Percentiles rank a stretch among this genome's conserved stretches.
Evolutionary conservation across 2,797 vertebrate genomes (phyloP).

Genomic region (Oreochromis mossambicus): DNA sequence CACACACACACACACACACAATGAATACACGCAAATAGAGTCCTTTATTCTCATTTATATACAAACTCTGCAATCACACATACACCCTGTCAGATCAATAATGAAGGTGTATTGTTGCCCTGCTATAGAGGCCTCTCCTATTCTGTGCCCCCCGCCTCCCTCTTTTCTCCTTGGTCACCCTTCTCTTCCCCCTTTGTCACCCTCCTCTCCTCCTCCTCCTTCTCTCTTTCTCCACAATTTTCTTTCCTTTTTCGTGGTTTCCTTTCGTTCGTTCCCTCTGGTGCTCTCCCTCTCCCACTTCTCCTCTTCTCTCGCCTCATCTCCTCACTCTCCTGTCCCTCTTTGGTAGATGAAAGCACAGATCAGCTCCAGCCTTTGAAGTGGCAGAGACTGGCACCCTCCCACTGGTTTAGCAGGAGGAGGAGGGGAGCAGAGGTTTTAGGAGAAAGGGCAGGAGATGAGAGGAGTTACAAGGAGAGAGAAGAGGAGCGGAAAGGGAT

Average conservation of each 20-base stretch:
- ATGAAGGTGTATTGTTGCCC: constrained; percentile 67
- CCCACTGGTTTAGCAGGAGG: constrained; percentile 60
- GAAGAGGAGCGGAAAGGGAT: constrained; percentile 21
- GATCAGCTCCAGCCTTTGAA: constrained; percentile 70
- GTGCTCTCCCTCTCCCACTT: neutral
- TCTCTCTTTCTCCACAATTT: neutral
- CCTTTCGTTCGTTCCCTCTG: neutral
- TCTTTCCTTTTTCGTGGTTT: neutral
- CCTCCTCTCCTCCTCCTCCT: neutral
- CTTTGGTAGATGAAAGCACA: constrained; percentile 70
- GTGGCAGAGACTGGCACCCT: constrained; percentile 68
- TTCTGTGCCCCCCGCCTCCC: neutral
- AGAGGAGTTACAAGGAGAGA: constrained; percentile 50
- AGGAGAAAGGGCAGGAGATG: constrained; percentile 64
- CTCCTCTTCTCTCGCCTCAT: neutral
- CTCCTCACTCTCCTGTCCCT: constrained; percentile 8
- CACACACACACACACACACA: neutral
- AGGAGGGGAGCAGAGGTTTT: constrained; percentile 61
- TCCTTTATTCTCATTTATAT: constrained; percentile 14
- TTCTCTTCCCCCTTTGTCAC: constrained; percentile 21
- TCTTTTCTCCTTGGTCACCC: constrained; percentile 16
- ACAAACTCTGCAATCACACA: constrained; percentile 41
- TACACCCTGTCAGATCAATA: constrained; percentile 57
- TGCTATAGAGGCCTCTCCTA: constrained; percentile 34
- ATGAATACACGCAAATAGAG: constrained; percentile 15